Evolutionary conservation across 2,113 vertebrate genomes (phyloP).

Genomic region (Sigmodon hispidus): DNA sequence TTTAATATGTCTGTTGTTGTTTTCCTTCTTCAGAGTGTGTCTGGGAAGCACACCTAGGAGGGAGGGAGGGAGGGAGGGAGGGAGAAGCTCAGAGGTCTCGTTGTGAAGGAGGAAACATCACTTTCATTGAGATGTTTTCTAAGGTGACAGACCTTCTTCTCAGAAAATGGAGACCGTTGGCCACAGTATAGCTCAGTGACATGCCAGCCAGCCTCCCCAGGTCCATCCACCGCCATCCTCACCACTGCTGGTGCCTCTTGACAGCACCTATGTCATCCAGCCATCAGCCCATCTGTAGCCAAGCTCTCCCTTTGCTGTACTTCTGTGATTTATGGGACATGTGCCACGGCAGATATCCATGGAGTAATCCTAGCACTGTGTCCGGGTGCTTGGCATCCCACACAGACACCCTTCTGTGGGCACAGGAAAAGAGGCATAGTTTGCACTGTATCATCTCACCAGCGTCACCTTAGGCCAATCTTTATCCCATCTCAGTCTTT

Average conservation of each 20-base stretch:
- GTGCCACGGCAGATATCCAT: accelerated
- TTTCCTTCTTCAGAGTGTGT: background rate
- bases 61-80: background rate
- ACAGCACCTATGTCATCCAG: background rate
- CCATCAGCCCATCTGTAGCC: accelerated
- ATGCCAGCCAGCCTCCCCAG: background rate
- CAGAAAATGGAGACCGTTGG: background rate
- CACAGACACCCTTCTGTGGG: background rate
- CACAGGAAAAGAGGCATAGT: background rate
- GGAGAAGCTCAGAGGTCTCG: background rate
- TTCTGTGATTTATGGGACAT: background rate
- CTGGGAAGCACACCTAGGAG: background rate
- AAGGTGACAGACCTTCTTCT: background rate
- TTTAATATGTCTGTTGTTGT: background rate
- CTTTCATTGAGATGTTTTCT: background rate
- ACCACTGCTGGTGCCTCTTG: accelerated
- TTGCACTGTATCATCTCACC: background rate
- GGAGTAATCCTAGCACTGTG: background rate
- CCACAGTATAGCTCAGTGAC: background rate
- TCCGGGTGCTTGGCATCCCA: background rate
- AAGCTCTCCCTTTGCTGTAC: accelerated
- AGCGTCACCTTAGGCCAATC: too few species aligned
- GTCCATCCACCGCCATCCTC: accelerated
- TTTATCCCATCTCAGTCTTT: background rate
- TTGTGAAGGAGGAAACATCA: background rate